A percentile compares a stretch with the other conserved stretches of the same genome.
phyloP scores from a whole-genome alignment of 2,888 invertebrate species.

The Harmothoe impar region DNA sequence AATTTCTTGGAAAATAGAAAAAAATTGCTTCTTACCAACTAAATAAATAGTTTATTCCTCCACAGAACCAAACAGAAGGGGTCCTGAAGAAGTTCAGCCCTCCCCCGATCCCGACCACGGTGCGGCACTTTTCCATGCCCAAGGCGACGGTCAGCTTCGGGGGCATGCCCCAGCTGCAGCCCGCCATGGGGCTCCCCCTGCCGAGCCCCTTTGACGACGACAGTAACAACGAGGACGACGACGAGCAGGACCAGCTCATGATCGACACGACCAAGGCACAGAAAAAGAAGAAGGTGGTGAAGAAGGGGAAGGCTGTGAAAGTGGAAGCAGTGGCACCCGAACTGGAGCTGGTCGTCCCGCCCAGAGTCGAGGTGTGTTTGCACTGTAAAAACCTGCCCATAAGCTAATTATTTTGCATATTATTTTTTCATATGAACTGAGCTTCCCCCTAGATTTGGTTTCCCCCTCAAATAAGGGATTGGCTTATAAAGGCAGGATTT shows the following conservation, averaged over 20 bases:
- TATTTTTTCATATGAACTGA: no score
- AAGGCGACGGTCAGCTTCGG: not conserved
- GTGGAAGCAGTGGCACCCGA: not conserved
- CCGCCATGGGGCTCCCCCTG: not conserved
- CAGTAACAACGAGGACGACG: slow-evolving; percentile 36
- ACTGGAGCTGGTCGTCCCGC: not conserved
- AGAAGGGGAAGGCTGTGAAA: not conserved
- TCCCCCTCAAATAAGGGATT: no score
- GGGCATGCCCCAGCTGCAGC: not conserved
- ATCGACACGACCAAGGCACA: slow-evolving; percentile 31
- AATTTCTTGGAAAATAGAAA: no score
- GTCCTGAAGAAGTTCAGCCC: not conserved
- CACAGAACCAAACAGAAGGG: not conserved
- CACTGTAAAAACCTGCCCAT: no score
- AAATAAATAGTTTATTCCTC: no score
- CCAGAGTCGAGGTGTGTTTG: not conserved
- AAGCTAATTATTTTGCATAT: no score
- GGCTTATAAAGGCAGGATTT: no score
- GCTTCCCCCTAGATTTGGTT: no score
- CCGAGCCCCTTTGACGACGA: not conserved
- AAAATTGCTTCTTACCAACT: no score
- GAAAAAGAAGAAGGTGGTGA: not conserved
- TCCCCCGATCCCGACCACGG: not conserved
- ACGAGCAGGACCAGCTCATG: slow-evolving; percentile 44
- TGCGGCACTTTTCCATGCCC: not conserved